Evolutionary conservation across 2,797 vertebrate species (phyloP).

Genomic region (Pseudochirops cupreus): DNA sequence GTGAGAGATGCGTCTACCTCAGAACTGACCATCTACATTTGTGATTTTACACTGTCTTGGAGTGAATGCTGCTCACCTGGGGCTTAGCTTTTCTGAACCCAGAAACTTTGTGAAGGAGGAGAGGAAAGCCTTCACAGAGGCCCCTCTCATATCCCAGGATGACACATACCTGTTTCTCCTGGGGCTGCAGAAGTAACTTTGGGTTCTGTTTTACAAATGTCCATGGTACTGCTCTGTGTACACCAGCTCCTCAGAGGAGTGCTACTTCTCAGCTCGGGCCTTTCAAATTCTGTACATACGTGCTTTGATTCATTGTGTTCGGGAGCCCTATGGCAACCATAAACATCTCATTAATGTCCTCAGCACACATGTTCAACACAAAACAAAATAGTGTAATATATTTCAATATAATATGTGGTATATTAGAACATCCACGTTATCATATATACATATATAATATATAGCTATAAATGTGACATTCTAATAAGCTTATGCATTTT

Average conservation of each 20-base stretch:
- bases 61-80: neutral
- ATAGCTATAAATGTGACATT: neutral
- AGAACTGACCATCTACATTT: too few relatives aligned
- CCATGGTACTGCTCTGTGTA: slow-evolving; percentile 82
- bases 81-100: neutral
- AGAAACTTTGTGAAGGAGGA: neutral
- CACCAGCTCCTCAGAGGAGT: slow-evolving; percentile 87
- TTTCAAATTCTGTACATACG: slow-evolving; percentile 89
- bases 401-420: neutral
- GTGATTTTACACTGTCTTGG: neutral
- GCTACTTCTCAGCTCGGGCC: slow-evolving; percentile 85
- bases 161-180: slow-evolving; percentile 88
- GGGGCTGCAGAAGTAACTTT: slow-evolving; percentile 84
- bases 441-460: neutral
- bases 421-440: neutral
- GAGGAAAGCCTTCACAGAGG: neutral
- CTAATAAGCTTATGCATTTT: neutral
- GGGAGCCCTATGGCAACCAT: slow-evolving; percentile 85
- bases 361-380: neutral
- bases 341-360: neutral
- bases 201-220: slow-evolving; percentile 86
- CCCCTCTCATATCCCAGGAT: fast-evolving
- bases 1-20: neutral
- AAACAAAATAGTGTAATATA: neutral
- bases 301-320: slow-evolving; percentile 91